Evolutionary conservation across 2,797 vertebrate genomes (phyloP), one percentile per base, ranked within the genome.

Genomic region (Nyctibius grandis): DNA sequence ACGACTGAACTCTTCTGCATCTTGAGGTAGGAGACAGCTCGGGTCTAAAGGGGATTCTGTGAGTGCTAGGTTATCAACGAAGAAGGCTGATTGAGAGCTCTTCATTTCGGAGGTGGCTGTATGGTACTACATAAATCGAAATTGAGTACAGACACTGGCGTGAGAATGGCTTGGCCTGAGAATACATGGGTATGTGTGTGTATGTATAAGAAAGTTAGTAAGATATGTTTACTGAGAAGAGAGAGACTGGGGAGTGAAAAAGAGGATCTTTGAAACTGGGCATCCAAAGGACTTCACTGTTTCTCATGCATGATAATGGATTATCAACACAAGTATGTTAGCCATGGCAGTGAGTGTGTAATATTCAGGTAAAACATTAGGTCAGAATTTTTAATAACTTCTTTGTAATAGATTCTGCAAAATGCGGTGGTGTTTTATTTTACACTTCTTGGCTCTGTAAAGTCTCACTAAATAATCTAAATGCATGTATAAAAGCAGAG

Each of bases 221-320:
- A 48, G 38, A 1, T 26, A 2, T 2, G 21, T 40, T 64, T 70
- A 8, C 26, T 26, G 40, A 29, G 42, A 86, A 36, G 40, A 50
- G 29, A 45, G 31, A 67, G 10, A 25, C 12, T 23, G 17, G 5
- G 1, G 1, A 5, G 23, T 53, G 4, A 57, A 60, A 79, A 78
- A 26, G 11, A 80, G 29, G 12, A 5, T 83, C 15, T 91, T 84
- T 47, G 57, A 75, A 69, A 76, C 13, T 15, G 28, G 17, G 4
- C 12, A 2, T 60, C 29, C 2, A 1, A 75, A 84, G 33, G 38
- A 53, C 34, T 57, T 34, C 0, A 3, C 9, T 47, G 26, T 81
- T 90, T 75, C 20, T 53, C 57, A 5, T 1, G 4, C 34, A 0
- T 29, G 9, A 11, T 40, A 73, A 14, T 26, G 11, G 10, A 9